Percentiles rank a stretch among this genome's conserved stretches.
These are phyloP conservation scores for Isurus oxyrinchus DNA, from an alignment of 2,113 vertebrate genomes.

Conservation along the genomic window DNA sequence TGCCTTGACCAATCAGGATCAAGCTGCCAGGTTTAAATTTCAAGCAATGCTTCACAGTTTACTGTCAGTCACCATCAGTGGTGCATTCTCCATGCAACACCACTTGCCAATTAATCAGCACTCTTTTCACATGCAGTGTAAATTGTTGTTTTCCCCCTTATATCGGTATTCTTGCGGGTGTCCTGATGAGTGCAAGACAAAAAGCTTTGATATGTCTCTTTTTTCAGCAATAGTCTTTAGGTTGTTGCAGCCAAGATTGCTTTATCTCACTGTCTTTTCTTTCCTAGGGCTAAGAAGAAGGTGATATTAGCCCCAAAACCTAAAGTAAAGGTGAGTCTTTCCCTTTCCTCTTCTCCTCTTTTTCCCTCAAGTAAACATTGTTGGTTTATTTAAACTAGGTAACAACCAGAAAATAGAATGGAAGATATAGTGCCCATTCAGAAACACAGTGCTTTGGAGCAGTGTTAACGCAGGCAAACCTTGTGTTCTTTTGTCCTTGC, in stretches of 20 bases:
- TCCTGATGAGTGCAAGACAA: no score
- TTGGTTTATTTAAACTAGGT: background rate
- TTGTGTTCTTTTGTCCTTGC: background rate
- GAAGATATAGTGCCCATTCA: background rate
- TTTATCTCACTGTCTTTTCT: conserved; percentile 31
- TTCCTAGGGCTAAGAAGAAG: conserved; percentile 82
- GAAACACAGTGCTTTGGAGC: background rate
- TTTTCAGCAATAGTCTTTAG: background rate
- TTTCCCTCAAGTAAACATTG: background rate
- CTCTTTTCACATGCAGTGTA: no score
- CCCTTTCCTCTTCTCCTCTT: background rate
- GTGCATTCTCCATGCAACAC: no score
- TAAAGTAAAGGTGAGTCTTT: conserved; percentile 76
- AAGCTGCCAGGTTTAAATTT: no score
- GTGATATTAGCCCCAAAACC: conserved; percentile 78
- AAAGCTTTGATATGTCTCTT: no score
- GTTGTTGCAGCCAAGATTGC: background rate
- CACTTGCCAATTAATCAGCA: no score
- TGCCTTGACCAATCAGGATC: no score
- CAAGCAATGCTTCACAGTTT: no score
- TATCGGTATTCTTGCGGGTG: no score
- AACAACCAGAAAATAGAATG: background rate
- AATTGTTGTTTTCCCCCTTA: no score
- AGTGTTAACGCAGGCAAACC: background rate
- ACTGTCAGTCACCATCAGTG: no score